Evolutionary conservation across 2,797 vertebrate species (phyloP).

Genomic region (Molossus molossus): DNA sequence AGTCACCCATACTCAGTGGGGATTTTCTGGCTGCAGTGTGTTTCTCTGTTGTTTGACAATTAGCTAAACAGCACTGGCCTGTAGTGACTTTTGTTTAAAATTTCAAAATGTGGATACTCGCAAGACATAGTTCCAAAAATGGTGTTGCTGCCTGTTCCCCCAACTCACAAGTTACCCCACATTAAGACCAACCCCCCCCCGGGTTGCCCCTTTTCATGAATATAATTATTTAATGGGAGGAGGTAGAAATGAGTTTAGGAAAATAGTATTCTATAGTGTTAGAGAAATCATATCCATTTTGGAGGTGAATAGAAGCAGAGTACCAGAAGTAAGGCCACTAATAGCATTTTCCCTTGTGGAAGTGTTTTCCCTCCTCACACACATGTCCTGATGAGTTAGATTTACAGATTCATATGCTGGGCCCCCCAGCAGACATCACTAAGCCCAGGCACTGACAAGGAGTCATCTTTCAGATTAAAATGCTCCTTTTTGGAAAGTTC

Average conservation of each 20-base stretch:
- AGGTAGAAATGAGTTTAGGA: not conserved
- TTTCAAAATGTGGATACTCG: constrained; percentile 63
- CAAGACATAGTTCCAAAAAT: constrained; percentile 19
- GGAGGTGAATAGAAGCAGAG: not conserved
- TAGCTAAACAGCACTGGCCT: constrained; percentile 38
- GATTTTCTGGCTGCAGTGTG: constrained; percentile 60
- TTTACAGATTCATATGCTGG: not conserved
- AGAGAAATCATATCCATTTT: constrained; percentile 1
- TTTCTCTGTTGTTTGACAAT: constrained; percentile 71
- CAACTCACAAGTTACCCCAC: not conserved
- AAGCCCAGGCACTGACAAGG: constrained; percentile 17
- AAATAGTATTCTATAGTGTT: not conserved
- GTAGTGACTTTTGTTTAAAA: constrained; percentile 67
- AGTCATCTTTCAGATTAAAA: constrained; percentile 60
- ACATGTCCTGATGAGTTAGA: not conserved
- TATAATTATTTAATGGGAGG: not conserved
- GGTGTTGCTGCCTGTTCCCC: not conserved
- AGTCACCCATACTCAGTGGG: constrained; percentile 53
- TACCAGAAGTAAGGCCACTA: not conserved
- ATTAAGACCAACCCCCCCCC: not conserved
- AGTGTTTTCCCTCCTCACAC: not conserved
- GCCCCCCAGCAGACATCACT: not conserved
- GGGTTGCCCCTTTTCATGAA: constrained; percentile 3
- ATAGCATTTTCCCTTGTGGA: not conserved
- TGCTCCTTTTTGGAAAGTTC: constrained; percentile 11